Base-by-base conservation (phyloP, 2,888 invertebrate genomes). In the Pseudanteris insignis region DNA sequence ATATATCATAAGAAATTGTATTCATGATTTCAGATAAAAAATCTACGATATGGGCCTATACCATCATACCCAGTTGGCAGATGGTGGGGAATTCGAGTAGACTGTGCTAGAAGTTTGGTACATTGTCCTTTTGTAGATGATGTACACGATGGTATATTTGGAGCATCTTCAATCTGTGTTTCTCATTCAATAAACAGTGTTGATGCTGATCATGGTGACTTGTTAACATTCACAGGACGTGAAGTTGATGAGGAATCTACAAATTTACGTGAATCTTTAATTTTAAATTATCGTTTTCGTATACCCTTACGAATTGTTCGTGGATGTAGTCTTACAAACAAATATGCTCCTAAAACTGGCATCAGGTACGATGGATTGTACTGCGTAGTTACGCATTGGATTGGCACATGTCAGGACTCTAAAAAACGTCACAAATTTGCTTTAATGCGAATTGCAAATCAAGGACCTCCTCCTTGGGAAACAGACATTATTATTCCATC, bases 81-180 rank as follows among this genome's bases (percentile, higher is more conserved):
- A 1, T 79, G 79, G 79, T 79, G 79, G 79, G 79, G 79, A 11
- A 76, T 79, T 33, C 75, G 77, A 12, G 75, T 79, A 72, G 78
- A 79, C 43, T 79, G 79, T 44, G 73, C 78, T 0, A 67, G 76
- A n/a, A 76, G 77, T 37, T 65, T 67, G 5, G 69, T 79, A 13
- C 79, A 79, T 26, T 67, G 66, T 37, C 77, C 78, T 0, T 77
- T 79, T 11, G 63, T 72, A 26, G 65, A 66, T 5, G 68, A 72
- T 24, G 47, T 77, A 24, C 72, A 76, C 15, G 66, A 70, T 4
- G 77, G 77, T 8, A 69, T 74, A 0, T 73, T 69, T 10, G 79
- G 78, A 3, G 77, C 73, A 8, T 65, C 71, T 1, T 78, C 79
- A 0, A 58, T 78, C 10, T 79, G 78, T 21, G 73, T 78, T 1